A percentile compares a stretch with the other conserved stretches of the same genome.
Evolutionary conservation across 2,888 invertebrate species (phyloP).

Genomic region (Mechanitis mazaeus): DNA sequence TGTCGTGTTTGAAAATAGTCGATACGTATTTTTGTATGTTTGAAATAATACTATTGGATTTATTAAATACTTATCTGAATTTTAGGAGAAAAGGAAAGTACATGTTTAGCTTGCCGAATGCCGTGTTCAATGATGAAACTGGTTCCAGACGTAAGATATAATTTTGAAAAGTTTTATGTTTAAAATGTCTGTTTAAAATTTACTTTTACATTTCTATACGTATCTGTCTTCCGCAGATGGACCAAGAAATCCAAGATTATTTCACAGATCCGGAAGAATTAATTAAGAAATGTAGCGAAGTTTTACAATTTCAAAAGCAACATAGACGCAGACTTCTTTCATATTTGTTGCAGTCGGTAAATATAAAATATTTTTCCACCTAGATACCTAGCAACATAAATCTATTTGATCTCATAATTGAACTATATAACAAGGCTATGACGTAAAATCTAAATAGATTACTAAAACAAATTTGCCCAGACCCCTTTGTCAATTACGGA

Average conservation of each 20-base stretch:
- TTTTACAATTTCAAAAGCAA: conserved; percentile 69
- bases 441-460: not conserved
- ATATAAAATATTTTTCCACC: not conserved
- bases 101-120: conserved; percentile 63
- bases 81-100: conserved; percentile 61
- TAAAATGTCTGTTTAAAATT: not conserved
- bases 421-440: not conserved
- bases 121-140: conserved; percentile 70
- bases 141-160: conserved; percentile 60
- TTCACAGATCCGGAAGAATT: conserved; percentile 73
- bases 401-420: too few species aligned
- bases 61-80: conserved; percentile 17
- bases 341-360: conserved; percentile 70
- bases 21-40: too few species aligned
- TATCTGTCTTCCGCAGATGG: conserved; percentile 54
- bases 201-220: conserved; percentile 2
- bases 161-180: conserved; percentile 12
- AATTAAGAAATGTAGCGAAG: conserved; percentile 65
- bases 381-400: not conserved
- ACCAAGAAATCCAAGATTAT: conserved; percentile 70
- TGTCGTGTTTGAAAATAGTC: conserved; percentile 24
- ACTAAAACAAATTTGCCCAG: conserved; percentile 5
- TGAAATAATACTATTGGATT: not conserved
- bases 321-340: conserved; percentile 66
- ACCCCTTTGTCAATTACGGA: conserved; percentile 6